Evolutionary conservation across 2,797 vertebrate genomes (phyloP).

Genomic region (Pagetopsis macropterus): DNA sequence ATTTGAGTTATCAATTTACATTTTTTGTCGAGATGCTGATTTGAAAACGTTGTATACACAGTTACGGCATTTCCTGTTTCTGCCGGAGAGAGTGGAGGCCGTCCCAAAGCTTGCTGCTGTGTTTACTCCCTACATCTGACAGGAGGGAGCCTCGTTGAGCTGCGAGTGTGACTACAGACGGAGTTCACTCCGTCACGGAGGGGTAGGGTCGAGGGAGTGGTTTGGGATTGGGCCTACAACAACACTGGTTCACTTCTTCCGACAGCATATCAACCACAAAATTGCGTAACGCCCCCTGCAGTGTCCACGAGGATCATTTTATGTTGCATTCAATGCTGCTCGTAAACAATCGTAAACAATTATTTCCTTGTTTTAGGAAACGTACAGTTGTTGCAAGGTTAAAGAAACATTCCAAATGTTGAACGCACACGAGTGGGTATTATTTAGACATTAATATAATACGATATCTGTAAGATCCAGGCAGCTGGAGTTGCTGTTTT

Average conservation of each 20-base stretch:
- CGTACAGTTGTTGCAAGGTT: background rate
- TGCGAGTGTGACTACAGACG: too few species aligned
- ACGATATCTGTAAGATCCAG: background rate
- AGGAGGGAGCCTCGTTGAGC: too few species aligned
- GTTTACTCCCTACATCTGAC: too few species aligned
- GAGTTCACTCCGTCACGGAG: too few species aligned
- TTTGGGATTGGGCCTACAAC: background rate
- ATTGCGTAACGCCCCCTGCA: conserved; percentile 2
- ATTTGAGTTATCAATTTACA: too few species aligned
- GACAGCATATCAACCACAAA: background rate
- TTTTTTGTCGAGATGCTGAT: too few species aligned
- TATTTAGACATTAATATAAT: background rate
- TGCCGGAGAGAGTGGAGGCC: too few species aligned
- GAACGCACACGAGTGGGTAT: background rate
- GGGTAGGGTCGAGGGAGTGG: too few species aligned
- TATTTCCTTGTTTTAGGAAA: fast-evolving
- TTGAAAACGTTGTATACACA: too few species aligned
- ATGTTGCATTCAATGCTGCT: conserved; percentile 23
- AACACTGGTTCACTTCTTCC: background rate
- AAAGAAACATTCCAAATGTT: background rate
- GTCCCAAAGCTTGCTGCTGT: too few species aligned
- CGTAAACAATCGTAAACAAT: background rate
- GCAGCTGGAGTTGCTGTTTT: background rate
- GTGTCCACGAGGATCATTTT: fast-evolving
- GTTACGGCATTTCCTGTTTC: too few species aligned